Percentiles rank a stretch among this genome's conserved stretches.
These are phyloP conservation scores for Rhabdomys pumilio DNA, from an alignment of 2,797 vertebrate genomes.

Conservation along the genomic window DNA sequence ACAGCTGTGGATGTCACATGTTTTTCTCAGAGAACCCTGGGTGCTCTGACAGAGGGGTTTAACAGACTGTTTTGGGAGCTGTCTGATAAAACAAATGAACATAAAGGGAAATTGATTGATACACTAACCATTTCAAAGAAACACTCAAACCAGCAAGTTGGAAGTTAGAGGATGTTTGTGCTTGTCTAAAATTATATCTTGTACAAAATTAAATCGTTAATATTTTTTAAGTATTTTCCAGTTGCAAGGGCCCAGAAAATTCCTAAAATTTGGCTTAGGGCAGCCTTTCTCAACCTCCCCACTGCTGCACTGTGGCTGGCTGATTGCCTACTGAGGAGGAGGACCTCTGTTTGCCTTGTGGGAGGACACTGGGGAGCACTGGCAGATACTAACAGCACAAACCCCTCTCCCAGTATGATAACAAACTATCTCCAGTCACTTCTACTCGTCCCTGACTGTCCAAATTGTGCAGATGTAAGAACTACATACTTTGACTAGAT, in stretches of 20 bases:
- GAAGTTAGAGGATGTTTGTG: neutral
- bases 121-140: conserved; percentile 46
- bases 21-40: neutral
- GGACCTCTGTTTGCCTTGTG: neutral
- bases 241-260: neutral
- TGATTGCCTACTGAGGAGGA: neutral
- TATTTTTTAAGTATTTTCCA: conserved; percentile 39
- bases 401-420: neutral
- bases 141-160: conserved; percentile 29
- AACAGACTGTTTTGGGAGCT: neutral
- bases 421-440: neutral
- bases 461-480: neutral
- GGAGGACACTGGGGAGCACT: neutral
- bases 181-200: conserved; percentile 29
- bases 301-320: neutral
- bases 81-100: neutral
- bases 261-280: neutral
- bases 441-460: neutral
- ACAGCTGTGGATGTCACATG: neutral
- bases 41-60: neutral
- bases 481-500: neutral
- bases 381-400: neutral
- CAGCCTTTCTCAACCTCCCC: neutral
- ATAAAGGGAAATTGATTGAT: neutral
- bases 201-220: conserved; percentile 29